Conservation (phyloP, 2,888 invertebrate genomes). For the Ptilodon capucinus region DNA sequence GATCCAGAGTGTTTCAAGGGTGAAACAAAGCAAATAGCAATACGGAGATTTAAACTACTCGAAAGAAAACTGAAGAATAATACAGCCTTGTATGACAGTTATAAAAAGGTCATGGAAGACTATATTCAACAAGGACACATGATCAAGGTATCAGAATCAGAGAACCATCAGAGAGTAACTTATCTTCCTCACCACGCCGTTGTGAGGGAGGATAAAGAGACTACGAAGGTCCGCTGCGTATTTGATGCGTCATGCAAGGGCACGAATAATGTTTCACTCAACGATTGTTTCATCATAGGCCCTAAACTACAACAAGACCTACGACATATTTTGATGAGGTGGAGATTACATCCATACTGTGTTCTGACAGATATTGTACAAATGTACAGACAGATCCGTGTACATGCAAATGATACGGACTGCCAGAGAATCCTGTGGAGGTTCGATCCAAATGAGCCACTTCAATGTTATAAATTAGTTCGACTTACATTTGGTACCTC, state of each 20-base stretch:
- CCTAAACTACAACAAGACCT: slow-evolving; percentile 8
- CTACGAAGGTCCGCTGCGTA: slow-evolving; percentile 6
- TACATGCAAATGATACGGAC: not conserved
- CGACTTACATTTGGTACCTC: not conserved
- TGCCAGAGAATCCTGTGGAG: not conserved
- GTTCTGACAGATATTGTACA: not conserved
- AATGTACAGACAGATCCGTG: not conserved
- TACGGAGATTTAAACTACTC: slow-evolving; percentile 21
- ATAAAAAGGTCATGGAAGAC: slow-evolving; percentile 26
- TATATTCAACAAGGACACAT: slow-evolving; percentile 23
- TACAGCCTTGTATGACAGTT: slow-evolving; percentile 16
- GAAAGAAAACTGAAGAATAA: slow-evolving; percentile 18
- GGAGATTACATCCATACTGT: not conserved
- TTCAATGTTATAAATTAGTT: not conserved
- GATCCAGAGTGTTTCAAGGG: slow-evolving; percentile 10
- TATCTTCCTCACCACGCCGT: slow-evolving; percentile 12
- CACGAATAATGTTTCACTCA: slow-evolving; percentile 3
- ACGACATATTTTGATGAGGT: not conserved
- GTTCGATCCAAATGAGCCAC: not conserved
- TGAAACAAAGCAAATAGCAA: slow-evolving; percentile 22
- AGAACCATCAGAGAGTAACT: slow-evolving; percentile 7
- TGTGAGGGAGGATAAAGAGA: too few species aligned
- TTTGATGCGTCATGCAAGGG: slow-evolving; percentile 8
- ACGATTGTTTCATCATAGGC: slow-evolving; percentile 7
- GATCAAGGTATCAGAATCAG: slow-evolving; percentile 21